Evolutionary conservation across 1,140 invertebrate genomes (phyloP).

Genomic region (Xylocopa sonorina): DNA sequence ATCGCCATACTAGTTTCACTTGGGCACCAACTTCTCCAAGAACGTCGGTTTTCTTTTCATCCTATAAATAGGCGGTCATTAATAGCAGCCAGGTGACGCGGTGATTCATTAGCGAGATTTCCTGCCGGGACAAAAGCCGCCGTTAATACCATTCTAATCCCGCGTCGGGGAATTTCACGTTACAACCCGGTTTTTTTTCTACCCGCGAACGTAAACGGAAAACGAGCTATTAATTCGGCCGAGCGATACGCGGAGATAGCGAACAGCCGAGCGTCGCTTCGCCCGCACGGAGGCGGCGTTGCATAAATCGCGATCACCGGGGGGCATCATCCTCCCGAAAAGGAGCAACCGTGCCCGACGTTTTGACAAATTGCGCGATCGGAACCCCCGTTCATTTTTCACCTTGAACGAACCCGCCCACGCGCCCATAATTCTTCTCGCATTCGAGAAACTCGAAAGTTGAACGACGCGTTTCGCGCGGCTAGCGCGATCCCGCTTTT

Average conservation of each 20-base stretch:
- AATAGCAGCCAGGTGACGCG: slow-evolving; percentile 49
- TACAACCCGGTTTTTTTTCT: not conserved
- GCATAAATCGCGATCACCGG: too few species aligned
- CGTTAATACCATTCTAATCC: slow-evolving; percentile 18
- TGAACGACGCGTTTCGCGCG: slow-evolving; percentile 7
- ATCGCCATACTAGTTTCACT: too few species aligned
- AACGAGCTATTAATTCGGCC: not conserved
- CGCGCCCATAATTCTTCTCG: slow-evolving; percentile 31
- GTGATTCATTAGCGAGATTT: slow-evolving; percentile 56
- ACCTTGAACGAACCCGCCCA: slow-evolving; percentile 57
- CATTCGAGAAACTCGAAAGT: slow-evolving; percentile 59
- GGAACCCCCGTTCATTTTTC: slow-evolving; percentile 32
- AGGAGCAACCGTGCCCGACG: not conserved
- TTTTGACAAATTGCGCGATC: not conserved
- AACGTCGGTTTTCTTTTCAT: slow-evolving; percentile 55
- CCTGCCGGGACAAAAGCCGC: slow-evolving; percentile 41
- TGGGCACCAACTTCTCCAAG: slow-evolving; percentile 43
- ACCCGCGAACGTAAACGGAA: not conserved
- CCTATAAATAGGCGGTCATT: slow-evolving; percentile 61
- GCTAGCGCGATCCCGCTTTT: slow-evolving; percentile 3
- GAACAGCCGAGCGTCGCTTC: too few species aligned
- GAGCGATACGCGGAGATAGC: too few species aligned
- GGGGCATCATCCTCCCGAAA: too few species aligned
- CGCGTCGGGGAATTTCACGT: not conserved
- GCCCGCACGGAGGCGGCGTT: too few species aligned